These are phyloP conservation scores for Siniperca undulata DNA, from an alignment of 2,797 vertebrate genomes.

Conservation along the genomic window DNA sequence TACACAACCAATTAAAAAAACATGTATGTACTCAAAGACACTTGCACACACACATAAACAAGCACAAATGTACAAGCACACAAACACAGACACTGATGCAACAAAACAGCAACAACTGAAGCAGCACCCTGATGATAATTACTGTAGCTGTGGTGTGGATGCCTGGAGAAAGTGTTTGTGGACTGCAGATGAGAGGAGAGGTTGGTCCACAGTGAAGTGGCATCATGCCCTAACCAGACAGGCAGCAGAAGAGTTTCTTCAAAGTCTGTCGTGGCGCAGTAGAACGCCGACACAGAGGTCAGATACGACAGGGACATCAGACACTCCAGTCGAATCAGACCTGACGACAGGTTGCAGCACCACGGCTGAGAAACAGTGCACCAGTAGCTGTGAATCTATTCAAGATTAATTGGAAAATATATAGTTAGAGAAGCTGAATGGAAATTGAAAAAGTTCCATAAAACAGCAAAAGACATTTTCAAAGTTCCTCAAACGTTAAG, in stretches of 20 bases:
- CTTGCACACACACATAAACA: background rate
- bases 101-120: conserved; percentile 74
- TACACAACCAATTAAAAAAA: conserved; percentile 1
- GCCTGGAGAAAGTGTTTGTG: conserved; percentile 51
- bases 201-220: conserved; percentile 27
- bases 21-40: background rate
- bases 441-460: conserved; percentile 13
- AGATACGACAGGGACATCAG: conserved; percentile 26
- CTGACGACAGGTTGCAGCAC: conserved; percentile 12
- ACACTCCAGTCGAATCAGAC: conserved; percentile 8
- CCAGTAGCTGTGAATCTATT: background rate
- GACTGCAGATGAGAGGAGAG: conserved; percentile 59
- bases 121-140: conserved; percentile 61
- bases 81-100: conserved; percentile 71
- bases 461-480: conserved; percentile 7
- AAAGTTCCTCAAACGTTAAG: background rate
- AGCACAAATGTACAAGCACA: conserved; percentile 15
- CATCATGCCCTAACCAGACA: conserved; percentile 25
- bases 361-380: background rate
- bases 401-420: background rate
- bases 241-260: conserved; percentile 33
- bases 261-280: conserved; percentile 34
- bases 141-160: conserved; percentile 37
- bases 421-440: background rate
- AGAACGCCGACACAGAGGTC: conserved; percentile 24